phyloP scores from a whole-genome alignment of 1,140 invertebrate genomes.

The Hyles euphorbiae region DNA sequence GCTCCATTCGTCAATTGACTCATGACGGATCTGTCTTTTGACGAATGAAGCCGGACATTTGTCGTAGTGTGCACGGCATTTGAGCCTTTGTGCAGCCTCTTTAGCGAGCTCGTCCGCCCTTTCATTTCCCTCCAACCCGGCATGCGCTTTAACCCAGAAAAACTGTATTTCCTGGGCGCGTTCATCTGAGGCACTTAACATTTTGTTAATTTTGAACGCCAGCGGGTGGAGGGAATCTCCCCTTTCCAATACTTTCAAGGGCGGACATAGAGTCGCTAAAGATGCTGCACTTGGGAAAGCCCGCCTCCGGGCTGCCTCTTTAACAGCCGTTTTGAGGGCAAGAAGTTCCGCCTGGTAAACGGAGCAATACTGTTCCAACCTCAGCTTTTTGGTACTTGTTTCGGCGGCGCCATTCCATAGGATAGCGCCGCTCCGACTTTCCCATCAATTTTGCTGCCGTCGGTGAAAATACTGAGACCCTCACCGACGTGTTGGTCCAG shows the following conservation, averaged over 20 bases:
- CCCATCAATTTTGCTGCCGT: constrained; percentile 26
- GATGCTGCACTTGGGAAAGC: constrained; percentile 2
- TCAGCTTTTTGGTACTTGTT: constrained; percentile 11
- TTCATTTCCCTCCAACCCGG: not conserved
- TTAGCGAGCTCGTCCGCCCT: not conserved
- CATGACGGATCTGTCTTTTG: not conserved
- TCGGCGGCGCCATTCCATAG: constrained; percentile 17
- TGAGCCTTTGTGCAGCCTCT: not conserved
- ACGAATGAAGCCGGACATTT: constrained; percentile 2
- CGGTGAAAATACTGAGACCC: constrained; percentile 16
- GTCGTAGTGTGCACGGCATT: not conserved
- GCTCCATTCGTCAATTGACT: not conserved
- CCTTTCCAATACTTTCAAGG: constrained; percentile 11
- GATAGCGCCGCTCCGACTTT: constrained; percentile 26
- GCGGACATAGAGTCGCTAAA: constrained; percentile 25
- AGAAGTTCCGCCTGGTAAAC: constrained; percentile 31
- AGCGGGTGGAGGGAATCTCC: no score
- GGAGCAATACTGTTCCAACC: constrained; percentile 19
- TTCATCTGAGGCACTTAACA: not conserved
- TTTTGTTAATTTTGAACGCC: no score
- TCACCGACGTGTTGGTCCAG: not conserved
- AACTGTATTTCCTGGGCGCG: not conserved
- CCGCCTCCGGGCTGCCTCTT: not conserved
- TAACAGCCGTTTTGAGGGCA: not conserved
- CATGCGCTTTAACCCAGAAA: not conserved